A percentile compares a stretch with the other conserved stretches of the same genome.
These are phyloP conservation scores for Pollenia amentaria DNA, from an alignment of 2,888 invertebrate genomes.

Conservation along the genomic window DNA sequence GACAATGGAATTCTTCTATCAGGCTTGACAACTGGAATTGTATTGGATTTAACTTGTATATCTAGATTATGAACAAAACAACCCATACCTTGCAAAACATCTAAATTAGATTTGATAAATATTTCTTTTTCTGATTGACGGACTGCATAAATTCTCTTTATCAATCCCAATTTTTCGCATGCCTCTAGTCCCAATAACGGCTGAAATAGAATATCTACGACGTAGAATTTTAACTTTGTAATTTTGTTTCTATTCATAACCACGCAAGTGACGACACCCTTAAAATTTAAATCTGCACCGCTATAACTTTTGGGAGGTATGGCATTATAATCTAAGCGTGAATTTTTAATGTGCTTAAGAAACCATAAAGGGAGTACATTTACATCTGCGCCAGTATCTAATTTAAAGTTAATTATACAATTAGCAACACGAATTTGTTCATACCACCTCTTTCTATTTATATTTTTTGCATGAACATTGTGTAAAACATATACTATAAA, in stretches of 20 bases:
- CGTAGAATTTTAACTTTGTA: conserved; percentile 64
- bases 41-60: conserved; percentile 63
- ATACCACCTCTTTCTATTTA: conserved; percentile 55
- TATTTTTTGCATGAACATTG: too few relatives aligned
- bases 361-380: conserved; percentile 56
- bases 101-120: conserved; percentile 1
- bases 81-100: conserved; percentile 69
- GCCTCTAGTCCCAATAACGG: conserved; percentile 48
- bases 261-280: not conserved
- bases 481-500: too few relatives aligned
- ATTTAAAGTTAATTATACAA: conserved; percentile 64
- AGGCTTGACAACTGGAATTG: conserved; percentile 63
- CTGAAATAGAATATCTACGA: conserved; percentile 58
- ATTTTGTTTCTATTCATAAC: conserved; percentile 56
- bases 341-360: conserved; percentile 58
- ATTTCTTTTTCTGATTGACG: conserved; percentile 37
- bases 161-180: conserved; percentile 56
- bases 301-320: conserved; percentile 38
- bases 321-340: conserved; percentile 46
- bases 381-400: conserved; percentile 66
- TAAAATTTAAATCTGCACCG: not conserved
- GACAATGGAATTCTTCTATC: conserved; percentile 67
- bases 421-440: conserved; percentile 56
- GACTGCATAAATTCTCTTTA: conserved; percentile 38
- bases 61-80: conserved; percentile 68